These are phyloP conservation scores for Drosophila dunni DNA, from an alignment of 1,140 invertebrate genomes.

Conservation along the genomic window DNA sequence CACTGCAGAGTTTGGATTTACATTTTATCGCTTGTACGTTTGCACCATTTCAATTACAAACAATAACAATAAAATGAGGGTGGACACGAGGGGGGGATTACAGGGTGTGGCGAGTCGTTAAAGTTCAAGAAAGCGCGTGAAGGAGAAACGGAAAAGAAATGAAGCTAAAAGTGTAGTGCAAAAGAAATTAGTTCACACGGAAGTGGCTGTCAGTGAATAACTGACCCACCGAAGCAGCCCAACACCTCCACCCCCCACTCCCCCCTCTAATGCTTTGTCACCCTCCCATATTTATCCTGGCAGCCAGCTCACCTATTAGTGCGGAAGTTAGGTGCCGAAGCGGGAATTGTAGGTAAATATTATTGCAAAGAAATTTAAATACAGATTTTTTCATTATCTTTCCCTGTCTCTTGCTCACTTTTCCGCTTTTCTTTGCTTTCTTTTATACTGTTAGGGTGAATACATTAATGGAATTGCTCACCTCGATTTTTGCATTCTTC, in stretches of 20 bases:
- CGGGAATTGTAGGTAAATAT: constrained; percentile 78
- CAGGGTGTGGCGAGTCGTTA: constrained; percentile 31
- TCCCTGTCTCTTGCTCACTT: constrained; percentile 18
- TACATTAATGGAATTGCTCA: constrained; percentile 60
- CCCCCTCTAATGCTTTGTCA: neutral
- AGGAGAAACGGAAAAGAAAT: constrained; percentile 2
- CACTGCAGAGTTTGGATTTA: constrained; percentile 67
- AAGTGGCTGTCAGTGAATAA: constrained; percentile 59
- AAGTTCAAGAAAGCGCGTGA: constrained; percentile 59
- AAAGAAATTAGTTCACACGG: constrained; percentile 79
- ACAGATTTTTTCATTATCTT: constrained; percentile 74
- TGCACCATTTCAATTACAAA: constrained; percentile 83
- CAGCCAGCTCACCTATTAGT: constrained; percentile 36
- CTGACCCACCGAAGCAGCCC: neutral
- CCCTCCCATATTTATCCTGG: constrained; percentile 7
- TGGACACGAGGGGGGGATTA: constrained; percentile 6
- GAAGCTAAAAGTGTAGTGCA: constrained; percentile 63
- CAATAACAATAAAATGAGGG: constrained; percentile 79
- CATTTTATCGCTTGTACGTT: constrained; percentile 83
- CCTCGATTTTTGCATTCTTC: constrained; percentile 9
- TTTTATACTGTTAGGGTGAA: constrained; percentile 4
- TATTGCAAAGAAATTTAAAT: constrained; percentile 78
- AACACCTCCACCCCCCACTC: neutral
- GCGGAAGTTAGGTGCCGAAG: constrained; percentile 77
- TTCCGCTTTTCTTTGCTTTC: constrained; percentile 42